Base-by-base conservation (phyloP, 2,113 vertebrate species). In the Clarias macrocephalus region DNA sequence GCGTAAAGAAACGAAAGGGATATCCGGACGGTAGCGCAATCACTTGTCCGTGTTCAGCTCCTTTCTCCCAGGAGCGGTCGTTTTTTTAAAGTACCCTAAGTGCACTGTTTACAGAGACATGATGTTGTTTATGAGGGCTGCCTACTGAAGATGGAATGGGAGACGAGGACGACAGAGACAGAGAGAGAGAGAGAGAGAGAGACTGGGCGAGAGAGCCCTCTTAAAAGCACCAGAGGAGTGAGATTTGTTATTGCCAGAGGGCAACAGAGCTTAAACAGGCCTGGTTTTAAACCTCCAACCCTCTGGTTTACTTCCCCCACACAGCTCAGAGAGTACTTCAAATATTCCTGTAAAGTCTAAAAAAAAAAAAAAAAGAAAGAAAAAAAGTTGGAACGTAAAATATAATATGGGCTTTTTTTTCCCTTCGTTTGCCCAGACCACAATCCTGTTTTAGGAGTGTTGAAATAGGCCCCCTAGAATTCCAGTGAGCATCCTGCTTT, bases 401-500 rank as follows among this genome's bases (percentile, higher is more conserved):
- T 33, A 70, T 65, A 87, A 66, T 48, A 68, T n/a, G 23, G 62
- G 33, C 56, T 80, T 82, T 73, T 60, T 84, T 42, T 59, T 48
- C 68, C 82, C 11, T 19, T 76, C 59, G 21, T 82, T 72, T 63
- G 59, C 63, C 33, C 42, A 60, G 79, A 80, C 86, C 90, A 59
- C 86, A 88, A 72, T 48, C 81, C 21, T 11, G 42, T 88, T 89
- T 86, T 82, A 63, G 25, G 75, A 90, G 63, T 81, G 75, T 66
- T 25, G 48, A 62, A 87, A 80, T 83, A 88, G 83, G 57, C 65
- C 54, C 84, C 63, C 16, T 77, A 77, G 86, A 79, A 89, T 91
- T 90, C 90, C 88, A 80, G 65, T 16, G 56, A 91, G 90, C 91
- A 89, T 91, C 89, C 89, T 89, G 84, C 86, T 59, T 88, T 84